Conservation (phyloP, 2,113 vertebrate genomes). For the Galemys pyrenaicus region DNA sequence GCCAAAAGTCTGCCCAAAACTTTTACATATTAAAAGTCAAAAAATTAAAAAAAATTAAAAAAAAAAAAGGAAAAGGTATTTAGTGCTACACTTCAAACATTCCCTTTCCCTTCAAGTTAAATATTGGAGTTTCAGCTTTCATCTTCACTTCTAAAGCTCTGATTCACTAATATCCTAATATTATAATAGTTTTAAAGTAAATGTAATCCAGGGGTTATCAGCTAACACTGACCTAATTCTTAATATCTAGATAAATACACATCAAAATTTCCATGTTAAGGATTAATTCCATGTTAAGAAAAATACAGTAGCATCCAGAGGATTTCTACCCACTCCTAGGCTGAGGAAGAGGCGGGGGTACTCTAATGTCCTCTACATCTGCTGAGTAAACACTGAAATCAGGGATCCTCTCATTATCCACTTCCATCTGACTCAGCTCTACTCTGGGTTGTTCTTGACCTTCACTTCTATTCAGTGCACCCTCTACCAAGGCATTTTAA, state of each 20-base stretch:
- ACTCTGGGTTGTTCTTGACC: neutral
- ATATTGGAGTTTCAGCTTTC: conserved; percentile 35
- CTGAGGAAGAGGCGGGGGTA: accelerated
- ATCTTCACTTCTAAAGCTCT: conserved; percentile 37
- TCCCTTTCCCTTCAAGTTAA: neutral
- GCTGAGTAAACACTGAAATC: neutral
- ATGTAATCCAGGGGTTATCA: neutral
- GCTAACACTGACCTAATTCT: conserved; percentile 49
- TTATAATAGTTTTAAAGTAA: neutral
- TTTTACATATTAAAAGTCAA: neutral
- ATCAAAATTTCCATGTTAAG: conserved; percentile 5
- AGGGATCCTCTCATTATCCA: neutral
- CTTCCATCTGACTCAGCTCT: neutral
- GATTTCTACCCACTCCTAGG: neutral
- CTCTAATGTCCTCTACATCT: neutral
- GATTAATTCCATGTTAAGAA: neutral
- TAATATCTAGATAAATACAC: conserved; percentile 7
- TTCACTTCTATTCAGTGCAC: neutral
- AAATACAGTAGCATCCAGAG: neutral
- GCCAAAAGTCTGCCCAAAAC: neutral
- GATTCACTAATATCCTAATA: conserved; percentile 25
- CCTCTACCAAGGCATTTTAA: neutral
- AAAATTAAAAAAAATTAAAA: no score
- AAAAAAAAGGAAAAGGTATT: no score
- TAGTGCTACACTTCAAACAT: conserved; percentile 5